These are phyloP conservation scores for Hydrolagus colliei DNA, from an alignment of 2,797 vertebrate genomes.

Conservation along the genomic window DNA sequence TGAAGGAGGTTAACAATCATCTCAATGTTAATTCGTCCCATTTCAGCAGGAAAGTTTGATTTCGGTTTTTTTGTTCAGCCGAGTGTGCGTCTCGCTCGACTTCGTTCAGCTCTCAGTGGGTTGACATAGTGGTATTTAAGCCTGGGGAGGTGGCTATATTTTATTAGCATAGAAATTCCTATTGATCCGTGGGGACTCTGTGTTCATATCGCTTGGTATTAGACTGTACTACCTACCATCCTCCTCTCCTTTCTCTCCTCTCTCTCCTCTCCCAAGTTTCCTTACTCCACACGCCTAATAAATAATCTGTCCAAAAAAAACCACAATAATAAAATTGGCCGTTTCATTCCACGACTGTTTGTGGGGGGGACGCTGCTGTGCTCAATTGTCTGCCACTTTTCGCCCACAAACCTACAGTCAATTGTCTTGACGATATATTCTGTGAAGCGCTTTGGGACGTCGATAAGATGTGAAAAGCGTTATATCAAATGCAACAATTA, in stretches of 20 bases:
- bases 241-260: neutral
- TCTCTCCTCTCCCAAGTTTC: neutral
- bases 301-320: too few relatives aligned
- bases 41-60: neutral
- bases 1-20: slow-evolving; percentile 7
- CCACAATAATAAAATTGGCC: too few relatives aligned
- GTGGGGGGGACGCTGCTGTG: too few relatives aligned
- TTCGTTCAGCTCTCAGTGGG: neutral
- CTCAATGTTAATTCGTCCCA: slow-evolving; percentile 8
- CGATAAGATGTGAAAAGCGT: too few relatives aligned
- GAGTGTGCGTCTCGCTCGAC: neutral
- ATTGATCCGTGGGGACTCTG: neutral
- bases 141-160: neutral
- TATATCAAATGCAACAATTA: neutral
- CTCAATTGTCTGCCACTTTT: too few relatives aligned
- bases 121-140: neutral
- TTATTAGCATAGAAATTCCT: slow-evolving; percentile 18
- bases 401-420: too few relatives aligned
- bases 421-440: too few relatives aligned
- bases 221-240: neutral
- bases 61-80: neutral
- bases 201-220: slow-evolving; percentile 1
- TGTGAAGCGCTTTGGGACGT: too few relatives aligned
- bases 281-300: too few relatives aligned
- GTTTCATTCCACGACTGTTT: too few relatives aligned